These are phyloP conservation scores for Heliconius aoede DNA, from an alignment of 2,888 invertebrate species.

Conservation along the genomic window DNA sequence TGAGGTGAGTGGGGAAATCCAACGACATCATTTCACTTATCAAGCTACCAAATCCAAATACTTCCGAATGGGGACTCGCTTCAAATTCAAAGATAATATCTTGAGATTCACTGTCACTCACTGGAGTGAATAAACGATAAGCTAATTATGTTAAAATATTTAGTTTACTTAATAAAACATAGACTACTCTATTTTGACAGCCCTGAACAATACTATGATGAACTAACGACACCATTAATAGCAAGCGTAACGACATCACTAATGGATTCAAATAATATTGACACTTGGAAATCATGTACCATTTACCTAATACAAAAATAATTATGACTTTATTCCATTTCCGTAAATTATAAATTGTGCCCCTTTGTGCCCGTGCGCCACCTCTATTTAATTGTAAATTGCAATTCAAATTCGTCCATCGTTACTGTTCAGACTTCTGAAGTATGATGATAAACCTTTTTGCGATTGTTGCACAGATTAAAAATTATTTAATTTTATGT, in stretches of 20 bases:
- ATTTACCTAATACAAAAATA: neutral
- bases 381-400: no score
- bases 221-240: neutral
- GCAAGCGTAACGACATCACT: neutral
- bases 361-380: no score
- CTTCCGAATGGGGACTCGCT: no score
- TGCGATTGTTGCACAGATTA: neutral
- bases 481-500: neutral
- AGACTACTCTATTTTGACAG: neutral
- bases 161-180: neutral
- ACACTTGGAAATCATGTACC: neutral
- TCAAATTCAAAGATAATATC: no score
- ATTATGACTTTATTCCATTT: neutral
- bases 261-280: conserved; percentile 6
- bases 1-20: neutral
- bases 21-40: neutral
- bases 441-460: neutral
- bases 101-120: no score
- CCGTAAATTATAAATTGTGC: no score
- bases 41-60: no score
- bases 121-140: no score
- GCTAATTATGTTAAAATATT: no score
- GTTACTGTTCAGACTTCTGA: no score
- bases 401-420: no score
- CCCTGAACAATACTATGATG: conserved; percentile 1